These are phyloP conservation scores for Dromas ardeola DNA, from an alignment of 2,113 vertebrate genomes.

Conservation along the genomic window DNA sequence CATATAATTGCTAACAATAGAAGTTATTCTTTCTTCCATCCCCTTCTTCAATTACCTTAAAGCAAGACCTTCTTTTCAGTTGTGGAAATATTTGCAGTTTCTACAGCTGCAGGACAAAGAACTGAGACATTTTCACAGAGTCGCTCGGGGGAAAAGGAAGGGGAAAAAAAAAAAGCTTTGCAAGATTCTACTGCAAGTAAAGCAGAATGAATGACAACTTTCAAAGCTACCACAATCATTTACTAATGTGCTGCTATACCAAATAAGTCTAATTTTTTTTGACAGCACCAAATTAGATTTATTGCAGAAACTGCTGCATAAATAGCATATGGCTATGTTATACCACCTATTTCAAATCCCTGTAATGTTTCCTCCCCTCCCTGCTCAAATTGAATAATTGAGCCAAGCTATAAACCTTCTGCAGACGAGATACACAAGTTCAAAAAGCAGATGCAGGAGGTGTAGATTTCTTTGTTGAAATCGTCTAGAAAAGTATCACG, in stretches of 20 bases:
- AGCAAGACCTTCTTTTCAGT: constrained; percentile 55
- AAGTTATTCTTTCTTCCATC: constrained; percentile 38
- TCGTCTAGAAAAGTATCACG: neutral
- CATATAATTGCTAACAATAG: constrained; percentile 37
- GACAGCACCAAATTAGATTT: constrained; percentile 83
- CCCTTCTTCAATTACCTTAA: constrained; percentile 58
- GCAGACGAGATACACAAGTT: constrained; percentile 50
- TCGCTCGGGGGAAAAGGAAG: neutral
- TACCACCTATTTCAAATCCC: constrained; percentile 81
- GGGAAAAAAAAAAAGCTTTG: neutral
- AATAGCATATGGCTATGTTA: constrained; percentile 83
- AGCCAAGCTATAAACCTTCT: constrained; percentile 76
- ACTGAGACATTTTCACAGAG: constrained; percentile 62
- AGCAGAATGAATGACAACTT: constrained; percentile 77
- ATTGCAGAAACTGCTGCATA: constrained; percentile 83
- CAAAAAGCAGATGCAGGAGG: constrained; percentile 68
- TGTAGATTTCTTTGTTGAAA: constrained; percentile 40
- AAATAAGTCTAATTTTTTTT: constrained; percentile 84
- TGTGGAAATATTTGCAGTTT: constrained; percentile 65
- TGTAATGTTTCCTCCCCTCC: constrained; percentile 69
- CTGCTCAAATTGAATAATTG: constrained; percentile 69
- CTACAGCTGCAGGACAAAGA: constrained; percentile 73
- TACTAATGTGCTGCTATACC: constrained; percentile 79
- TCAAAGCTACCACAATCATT: constrained; percentile 76
- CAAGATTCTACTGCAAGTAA: constrained; percentile 59